A percentile compares a stretch with the other conserved stretches of the same genome.
Evolutionary conservation across 2,888 invertebrate genomes (phyloP).

Genomic region (Phaedon cochleariae): DNA sequence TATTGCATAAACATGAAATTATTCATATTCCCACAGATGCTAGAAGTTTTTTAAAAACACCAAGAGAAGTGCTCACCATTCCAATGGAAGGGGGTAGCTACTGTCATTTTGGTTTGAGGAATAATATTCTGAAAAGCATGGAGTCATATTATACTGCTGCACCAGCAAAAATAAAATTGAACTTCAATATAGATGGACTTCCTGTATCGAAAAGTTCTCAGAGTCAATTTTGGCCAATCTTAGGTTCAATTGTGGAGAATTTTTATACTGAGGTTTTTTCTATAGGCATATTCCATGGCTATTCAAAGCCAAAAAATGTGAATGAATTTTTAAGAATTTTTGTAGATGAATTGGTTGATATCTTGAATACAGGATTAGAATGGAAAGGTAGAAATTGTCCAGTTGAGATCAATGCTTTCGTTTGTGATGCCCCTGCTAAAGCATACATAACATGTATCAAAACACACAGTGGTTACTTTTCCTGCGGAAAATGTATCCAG

Average conservation of each 20-base stretch:
- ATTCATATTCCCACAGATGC: slow-evolving; percentile 1
- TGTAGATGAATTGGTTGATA: slow-evolving; percentile 6
- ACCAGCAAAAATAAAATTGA: slow-evolving; percentile 13
- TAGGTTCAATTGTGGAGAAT: slow-evolving; percentile 8
- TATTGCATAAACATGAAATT: background rate
- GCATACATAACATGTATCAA: background rate
- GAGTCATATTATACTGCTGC: background rate
- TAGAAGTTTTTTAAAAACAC: background rate
- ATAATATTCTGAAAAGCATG: background rate
- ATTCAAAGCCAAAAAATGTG: slow-evolving; percentile 3
- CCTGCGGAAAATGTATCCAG: too few relatives aligned
- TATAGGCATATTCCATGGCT: slow-evolving; percentile 6
- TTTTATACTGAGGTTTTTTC: slow-evolving; percentile 9
- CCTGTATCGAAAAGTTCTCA: slow-evolving; percentile 12
- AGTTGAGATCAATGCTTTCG: slow-evolving; percentile 9
- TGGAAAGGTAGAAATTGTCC: slow-evolving; percentile 5
- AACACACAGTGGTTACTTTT: too few relatives aligned
- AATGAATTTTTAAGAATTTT: slow-evolving; percentile 10
- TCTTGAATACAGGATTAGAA: background rate
- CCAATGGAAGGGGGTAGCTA: background rate
- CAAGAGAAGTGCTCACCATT: background rate
- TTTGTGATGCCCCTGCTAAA: slow-evolving; percentile 2
- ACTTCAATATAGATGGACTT: slow-evolving; percentile 23
- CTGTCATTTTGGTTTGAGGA: background rate
- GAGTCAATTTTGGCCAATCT: slow-evolving; percentile 24